These are phyloP conservation scores for Orthonychiurus folsomi DNA, from an alignment of 2,888 invertebrate genomes.

Conservation along the genomic window DNA sequence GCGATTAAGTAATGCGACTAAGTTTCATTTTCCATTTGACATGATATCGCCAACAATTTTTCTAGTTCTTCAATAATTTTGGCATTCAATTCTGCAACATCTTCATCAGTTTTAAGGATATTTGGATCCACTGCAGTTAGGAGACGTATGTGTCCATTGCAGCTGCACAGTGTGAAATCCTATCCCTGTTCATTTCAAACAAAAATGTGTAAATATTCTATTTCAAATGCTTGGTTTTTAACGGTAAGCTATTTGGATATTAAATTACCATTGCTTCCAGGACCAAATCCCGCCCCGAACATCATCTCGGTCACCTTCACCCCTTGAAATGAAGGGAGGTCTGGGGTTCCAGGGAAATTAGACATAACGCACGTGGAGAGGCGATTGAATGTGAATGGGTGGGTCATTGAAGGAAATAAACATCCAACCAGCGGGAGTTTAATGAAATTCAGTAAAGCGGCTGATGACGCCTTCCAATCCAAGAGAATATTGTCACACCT, in stretches of 20 bases:
- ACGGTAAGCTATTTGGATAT: neutral
- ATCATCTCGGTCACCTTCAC: constrained; percentile 21
- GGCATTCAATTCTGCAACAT: constrained; percentile 20
- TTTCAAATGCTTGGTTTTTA: neutral
- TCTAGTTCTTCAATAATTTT: constrained; percentile 23
- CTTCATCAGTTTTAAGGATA: constrained; percentile 16
- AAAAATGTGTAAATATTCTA: neutral
- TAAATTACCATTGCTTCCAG: constrained; percentile 18
- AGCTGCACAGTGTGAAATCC: constrained; percentile 25
- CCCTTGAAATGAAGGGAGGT: constrained; percentile 21
- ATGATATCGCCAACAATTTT: no score
- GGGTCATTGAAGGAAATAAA: constrained; percentile 28
- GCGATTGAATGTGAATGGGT: constrained; percentile 23
- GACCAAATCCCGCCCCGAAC: constrained; percentile 24
- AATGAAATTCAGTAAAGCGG: constrained; percentile 29
- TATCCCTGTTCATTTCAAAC: constrained; percentile 13
- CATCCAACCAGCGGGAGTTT: constrained; percentile 33
- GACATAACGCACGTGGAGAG: constrained; percentile 36
- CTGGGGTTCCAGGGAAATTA: constrained; percentile 33
- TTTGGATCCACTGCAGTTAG: constrained; percentile 20
- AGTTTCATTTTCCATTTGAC: no score
- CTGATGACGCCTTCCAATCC: constrained; percentile 29
- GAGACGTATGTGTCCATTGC: constrained; percentile 17
- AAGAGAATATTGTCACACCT: constrained; percentile 23
- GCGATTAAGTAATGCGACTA: no score